Base-by-base conservation (phyloP, 2,797 vertebrate genomes). In the Perodicticus potto region DNA sequence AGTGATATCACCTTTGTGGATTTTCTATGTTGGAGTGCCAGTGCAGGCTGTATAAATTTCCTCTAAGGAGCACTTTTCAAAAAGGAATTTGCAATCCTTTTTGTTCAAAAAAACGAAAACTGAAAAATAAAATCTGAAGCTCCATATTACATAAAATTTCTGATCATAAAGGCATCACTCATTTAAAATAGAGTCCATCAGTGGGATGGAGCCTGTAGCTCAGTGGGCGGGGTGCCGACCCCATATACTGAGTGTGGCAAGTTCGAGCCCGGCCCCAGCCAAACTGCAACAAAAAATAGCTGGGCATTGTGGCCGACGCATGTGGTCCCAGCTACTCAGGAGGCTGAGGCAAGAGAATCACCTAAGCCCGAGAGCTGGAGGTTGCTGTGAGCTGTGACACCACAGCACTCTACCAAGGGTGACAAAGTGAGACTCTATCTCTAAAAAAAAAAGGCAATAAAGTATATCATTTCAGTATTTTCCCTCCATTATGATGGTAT, bases 111-210 rank as follows among this genome's bases (percentile, higher is more conserved):
- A 12, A 85, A 74, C 91, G 84, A 57, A 63, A 80, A 80, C 0
- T 63, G 43, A 91, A 88, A 0, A 69, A 43, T 3, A 86, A 69
- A 5, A 84, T 70, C 20, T 77, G 55, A 77, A 74, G 63, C 3
- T 73, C 55, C 27, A 0, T 73, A 14, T 95, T 81, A 86, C 29
- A 82, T 4, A 29, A 94, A 89, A 9, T 3, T 90, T 97, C 85
- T 94, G 2, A 49, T 95, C 84, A 90, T 70, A 77, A 20, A 95
- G 40, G 93, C 9, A 0, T 83, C 83, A 12, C 34, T 87, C 70
- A 74, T 67, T 94, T 92, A 9, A 69, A 96, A 80, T 74, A 92
- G 97, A 97, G 91, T 61, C 34, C 57, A 84, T 55, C 55, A 2
- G 92, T 53, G 49, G 49, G 14, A 14, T 4, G 9, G 45, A 4